These are phyloP conservation scores for Callosobruchus maculatus DNA, from an alignment of 2,888 invertebrate genomes.

Conservation along the genomic window DNA sequence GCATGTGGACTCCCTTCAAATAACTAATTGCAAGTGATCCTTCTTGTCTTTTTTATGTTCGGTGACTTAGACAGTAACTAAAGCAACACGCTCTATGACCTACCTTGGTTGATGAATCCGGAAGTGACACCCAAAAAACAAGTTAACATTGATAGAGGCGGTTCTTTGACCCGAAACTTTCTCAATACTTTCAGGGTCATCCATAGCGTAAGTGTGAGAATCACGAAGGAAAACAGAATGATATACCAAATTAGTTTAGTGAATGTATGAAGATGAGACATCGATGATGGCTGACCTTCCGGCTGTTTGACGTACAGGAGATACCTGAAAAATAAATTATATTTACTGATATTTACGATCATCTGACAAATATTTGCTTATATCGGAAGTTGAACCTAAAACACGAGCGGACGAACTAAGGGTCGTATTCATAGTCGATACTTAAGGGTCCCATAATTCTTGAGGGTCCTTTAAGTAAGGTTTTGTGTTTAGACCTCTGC, in stretches of 20 bases:
- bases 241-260: slow-evolving; percentile 34
- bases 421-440: no score
- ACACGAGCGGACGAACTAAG: no score
- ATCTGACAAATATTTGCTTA: no score
- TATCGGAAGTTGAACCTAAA: no score
- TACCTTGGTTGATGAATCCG: slow-evolving; percentile 45
- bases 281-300: slow-evolving; percentile 33
- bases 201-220: slow-evolving; percentile 36
- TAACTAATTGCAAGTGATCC: no score
- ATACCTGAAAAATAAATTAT: slow-evolving; percentile 32
- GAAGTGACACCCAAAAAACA: slow-evolving; percentile 38
- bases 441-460: no score
- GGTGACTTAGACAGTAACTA: no score
- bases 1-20: no score
- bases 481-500: no score
- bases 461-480: no score
- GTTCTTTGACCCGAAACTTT: slow-evolving; percentile 8
- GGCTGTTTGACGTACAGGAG: slow-evolving; percentile 39
- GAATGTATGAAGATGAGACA: slow-evolving; percentile 39
- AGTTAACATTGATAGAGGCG: slow-evolving; percentile 32
- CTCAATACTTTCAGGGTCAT: slow-evolving; percentile 32
- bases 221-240: slow-evolving; percentile 27
- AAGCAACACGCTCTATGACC: slow-evolving; percentile 2
- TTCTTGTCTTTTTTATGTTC: no score
- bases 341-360: no score